These are phyloP conservation scores for Ciconia stormi DNA, from an alignment of 2,113 vertebrate genomes.

Conservation along the genomic window DNA sequence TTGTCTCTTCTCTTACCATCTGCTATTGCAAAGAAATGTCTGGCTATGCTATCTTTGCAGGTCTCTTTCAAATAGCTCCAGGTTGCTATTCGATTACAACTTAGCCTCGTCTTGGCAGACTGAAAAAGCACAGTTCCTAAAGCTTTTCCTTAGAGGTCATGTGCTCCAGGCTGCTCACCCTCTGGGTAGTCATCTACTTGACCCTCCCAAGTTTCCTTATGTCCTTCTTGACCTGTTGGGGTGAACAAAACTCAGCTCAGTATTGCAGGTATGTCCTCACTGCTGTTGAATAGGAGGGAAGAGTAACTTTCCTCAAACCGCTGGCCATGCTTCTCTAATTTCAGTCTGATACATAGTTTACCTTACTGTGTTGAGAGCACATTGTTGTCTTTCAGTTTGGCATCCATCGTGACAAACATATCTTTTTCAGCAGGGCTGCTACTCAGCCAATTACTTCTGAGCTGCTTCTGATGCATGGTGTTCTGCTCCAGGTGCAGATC, in stretches of 20 bases:
- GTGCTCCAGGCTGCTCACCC: neutral
- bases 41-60: neutral
- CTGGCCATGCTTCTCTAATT: neutral
- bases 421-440: neutral
- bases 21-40: neutral
- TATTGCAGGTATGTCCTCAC: neutral
- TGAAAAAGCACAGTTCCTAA: neutral
- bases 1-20: neutral
- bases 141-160: neutral
- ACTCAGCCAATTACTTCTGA: neutral
- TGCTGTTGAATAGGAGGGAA: neutral
- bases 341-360: neutral
- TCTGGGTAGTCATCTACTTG: neutral
- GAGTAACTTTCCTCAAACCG: neutral
- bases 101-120: neutral
- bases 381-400: neutral
- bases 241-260: neutral
- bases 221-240: neutral
- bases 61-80: neutral
- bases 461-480: neutral
- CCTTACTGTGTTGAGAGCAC: neutral
- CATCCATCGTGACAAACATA: neutral
- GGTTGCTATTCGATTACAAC: neutral
- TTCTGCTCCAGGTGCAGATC: neutral
- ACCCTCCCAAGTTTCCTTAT: neutral